phyloP scores from a whole-genome alignment of 2,113 vertebrate genomes.

The Prunella fulvescens region DNA sequence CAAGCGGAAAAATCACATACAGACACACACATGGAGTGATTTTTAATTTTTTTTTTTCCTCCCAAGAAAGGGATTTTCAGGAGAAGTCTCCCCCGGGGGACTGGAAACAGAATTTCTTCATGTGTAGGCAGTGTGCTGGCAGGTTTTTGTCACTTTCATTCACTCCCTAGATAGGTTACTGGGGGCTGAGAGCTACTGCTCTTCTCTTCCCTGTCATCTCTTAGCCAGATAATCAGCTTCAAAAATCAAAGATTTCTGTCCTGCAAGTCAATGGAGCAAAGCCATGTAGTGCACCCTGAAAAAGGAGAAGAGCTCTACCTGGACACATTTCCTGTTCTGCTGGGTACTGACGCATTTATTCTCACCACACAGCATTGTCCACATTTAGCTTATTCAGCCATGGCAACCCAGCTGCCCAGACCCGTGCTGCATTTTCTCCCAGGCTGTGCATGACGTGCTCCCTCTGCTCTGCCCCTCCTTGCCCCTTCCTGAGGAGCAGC shows the following conservation, averaged over 20 bases:
- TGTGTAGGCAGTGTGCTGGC: slow-evolving; percentile 46
- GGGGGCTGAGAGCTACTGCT: slow-evolving; percentile 16
- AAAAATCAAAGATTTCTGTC: slow-evolving; percentile 17
- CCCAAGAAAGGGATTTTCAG: slow-evolving; percentile 41
- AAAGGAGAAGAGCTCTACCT: background rate
- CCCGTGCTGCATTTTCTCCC: background rate
- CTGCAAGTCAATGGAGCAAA: slow-evolving; percentile 22
- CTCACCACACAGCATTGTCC: background rate
- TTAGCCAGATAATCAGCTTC: background rate
- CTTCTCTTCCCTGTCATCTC: background rate
- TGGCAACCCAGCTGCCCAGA: slow-evolving; percentile 26
- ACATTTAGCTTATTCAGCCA: slow-evolving; percentile 31
- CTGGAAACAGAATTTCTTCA: slow-evolving; percentile 42
- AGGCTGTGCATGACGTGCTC: background rate
- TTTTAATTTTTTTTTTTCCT: background rate
- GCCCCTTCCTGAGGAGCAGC: background rate
- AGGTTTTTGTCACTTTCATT: slow-evolving; percentile 53
- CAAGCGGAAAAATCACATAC: background rate
- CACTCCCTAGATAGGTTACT: slow-evolving; percentile 23
- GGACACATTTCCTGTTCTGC: background rate
- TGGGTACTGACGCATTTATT: slow-evolving; percentile 6
- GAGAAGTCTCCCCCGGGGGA: background rate
- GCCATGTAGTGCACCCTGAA: background rate
- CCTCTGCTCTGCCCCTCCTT: background rate
- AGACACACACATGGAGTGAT: background rate